Conservation (phyloP, 2,113 vertebrate genomes). For the Chitala chitala region DNA sequence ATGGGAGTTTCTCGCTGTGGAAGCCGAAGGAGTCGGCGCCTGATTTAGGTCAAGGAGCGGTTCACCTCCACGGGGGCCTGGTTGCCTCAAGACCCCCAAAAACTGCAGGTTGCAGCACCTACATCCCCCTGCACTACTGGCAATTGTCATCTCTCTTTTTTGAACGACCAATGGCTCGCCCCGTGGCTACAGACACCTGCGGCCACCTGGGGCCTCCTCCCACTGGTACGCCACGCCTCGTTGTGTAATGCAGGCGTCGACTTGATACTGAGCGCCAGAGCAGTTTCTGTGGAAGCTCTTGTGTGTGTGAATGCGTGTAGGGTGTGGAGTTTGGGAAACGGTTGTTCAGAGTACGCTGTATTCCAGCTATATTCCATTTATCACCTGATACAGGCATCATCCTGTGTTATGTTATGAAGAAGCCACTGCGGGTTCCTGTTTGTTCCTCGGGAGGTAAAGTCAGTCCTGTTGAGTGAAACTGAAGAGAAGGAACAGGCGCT, state of each 20-base stretch:
- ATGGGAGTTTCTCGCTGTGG: constrained; percentile 31
- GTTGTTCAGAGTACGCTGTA: not conserved
- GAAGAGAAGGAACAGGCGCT: not conserved
- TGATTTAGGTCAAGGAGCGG: not conserved
- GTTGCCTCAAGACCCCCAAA: not conserved
- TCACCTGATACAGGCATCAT: not conserved
- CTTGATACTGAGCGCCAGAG: not conserved
- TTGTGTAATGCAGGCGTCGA: constrained; percentile 6
- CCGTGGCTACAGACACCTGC: not conserved
- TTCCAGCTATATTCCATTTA: not conserved
- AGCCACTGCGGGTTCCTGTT: constrained; percentile 18
- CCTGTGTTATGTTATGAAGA: not conserved
- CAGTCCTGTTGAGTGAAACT: not conserved
- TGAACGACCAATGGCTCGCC: not conserved
- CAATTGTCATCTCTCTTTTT: not conserved
- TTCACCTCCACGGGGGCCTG: not conserved
- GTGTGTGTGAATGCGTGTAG: constrained; percentile 7
- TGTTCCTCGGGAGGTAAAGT: no score
- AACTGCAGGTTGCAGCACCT: not conserved
- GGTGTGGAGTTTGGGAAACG: constrained; percentile 2
- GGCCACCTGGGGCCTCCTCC: not conserved
- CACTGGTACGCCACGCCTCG: not conserved
- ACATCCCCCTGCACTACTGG: not conserved
- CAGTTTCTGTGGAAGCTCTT: constrained; percentile 9
- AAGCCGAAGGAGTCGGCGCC: not conserved